Conservation (phyloP, 2,888 invertebrate species). For the Palloptera scutellata region DNA sequence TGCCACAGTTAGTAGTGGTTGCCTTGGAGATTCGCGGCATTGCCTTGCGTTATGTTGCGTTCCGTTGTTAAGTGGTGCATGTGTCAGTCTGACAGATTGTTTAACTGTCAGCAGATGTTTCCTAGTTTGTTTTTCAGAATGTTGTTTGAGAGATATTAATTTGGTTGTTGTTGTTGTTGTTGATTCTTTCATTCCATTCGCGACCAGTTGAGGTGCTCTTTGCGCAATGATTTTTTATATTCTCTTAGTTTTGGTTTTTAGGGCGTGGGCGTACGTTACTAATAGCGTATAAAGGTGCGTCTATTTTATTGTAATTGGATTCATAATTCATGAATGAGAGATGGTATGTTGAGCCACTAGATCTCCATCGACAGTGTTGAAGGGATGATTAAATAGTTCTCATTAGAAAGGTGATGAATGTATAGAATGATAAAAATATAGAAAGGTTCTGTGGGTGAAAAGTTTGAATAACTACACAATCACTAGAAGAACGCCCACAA, state of each 20-base stretch:
- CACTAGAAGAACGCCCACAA: too few species aligned
- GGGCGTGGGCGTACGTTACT: slow-evolving; percentile 41
- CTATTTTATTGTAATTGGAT: slow-evolving; percentile 48
- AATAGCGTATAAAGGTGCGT: slow-evolving; percentile 38
- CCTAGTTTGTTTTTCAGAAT: slow-evolving; percentile 21
- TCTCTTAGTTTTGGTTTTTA: slow-evolving; percentile 27
- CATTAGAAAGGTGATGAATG: too few species aligned
- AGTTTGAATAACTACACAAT: too few species aligned
- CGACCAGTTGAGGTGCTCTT: slow-evolving; percentile 38
- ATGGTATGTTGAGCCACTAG: slow-evolving; percentile 16
- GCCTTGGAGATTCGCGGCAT: slow-evolving; percentile 21
- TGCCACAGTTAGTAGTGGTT: slow-evolving; percentile 10
- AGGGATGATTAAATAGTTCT: too few species aligned
- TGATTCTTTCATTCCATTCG: slow-evolving; percentile 21
- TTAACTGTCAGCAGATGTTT: slow-evolving; percentile 44
- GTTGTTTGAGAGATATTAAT: neutral
- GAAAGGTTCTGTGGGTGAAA: too few species aligned
- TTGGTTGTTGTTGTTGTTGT: slow-evolving; percentile 30
- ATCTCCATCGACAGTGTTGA: too few species aligned
- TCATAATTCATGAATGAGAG: slow-evolving; percentile 43
- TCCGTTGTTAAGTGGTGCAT: neutral
- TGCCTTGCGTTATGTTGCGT: slow-evolving; percentile 4
- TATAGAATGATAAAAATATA: too few species aligned
- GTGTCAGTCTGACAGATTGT: slow-evolving; percentile 44
- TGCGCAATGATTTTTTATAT: slow-evolving; percentile 50